Evolutionary conservation across 2,797 vertebrate genomes (phyloP), one percentile per base, ranked within the genome.

Genomic region (Meriones psammophilus): DNA sequence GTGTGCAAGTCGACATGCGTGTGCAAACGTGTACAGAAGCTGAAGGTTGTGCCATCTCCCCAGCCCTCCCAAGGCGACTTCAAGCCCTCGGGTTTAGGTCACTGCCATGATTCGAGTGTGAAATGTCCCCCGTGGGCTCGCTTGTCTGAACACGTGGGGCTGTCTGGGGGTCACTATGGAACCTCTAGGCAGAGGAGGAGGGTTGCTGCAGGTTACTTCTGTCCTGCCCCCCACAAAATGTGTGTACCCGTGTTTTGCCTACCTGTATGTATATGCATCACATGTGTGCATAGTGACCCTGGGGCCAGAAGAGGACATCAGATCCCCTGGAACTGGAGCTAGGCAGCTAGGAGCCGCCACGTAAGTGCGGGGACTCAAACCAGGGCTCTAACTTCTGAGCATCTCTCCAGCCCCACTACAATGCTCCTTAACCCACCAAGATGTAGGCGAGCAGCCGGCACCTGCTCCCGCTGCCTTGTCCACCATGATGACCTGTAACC

Each of bases 81-180:
- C 69, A 8, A 1, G 8, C 6, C 1, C 0, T 3, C 1, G 4
- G 5, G 50, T 7, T n/a, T 0, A 0, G 8, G 79, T 0, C 15
- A 8, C n/a, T 73, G 68, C 85, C 73, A 28, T 0, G 46, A 39
- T 73, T 12, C 28, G 22, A 56, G 20, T 71, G 33, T 73, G 68
- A 28, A 10, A 56, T 73, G 13, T 56, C 66, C 36, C 86, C n/a
- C 30, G 2, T 17, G 5, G 60, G 81, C 28, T 84, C 62, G 5
- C 18, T 13, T n/a, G 30, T 54, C 62, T 56, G 50, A 58, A 60
- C 20, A 6, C 4, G 5, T 71, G n/a, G 56, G 6, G 10, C 36
- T 88, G 56, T 33, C 2, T 1, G 15, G 54, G 54, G 42, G 26
- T 33, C 56, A 8, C 22, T 46, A 15, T n/a, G 58, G 50, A 33